These are phyloP conservation scores for Hexactinellida sp. DNA, from an alignment of 37 sponge, comb jelly and placozoan species.

Conservation along the genomic window DNA sequence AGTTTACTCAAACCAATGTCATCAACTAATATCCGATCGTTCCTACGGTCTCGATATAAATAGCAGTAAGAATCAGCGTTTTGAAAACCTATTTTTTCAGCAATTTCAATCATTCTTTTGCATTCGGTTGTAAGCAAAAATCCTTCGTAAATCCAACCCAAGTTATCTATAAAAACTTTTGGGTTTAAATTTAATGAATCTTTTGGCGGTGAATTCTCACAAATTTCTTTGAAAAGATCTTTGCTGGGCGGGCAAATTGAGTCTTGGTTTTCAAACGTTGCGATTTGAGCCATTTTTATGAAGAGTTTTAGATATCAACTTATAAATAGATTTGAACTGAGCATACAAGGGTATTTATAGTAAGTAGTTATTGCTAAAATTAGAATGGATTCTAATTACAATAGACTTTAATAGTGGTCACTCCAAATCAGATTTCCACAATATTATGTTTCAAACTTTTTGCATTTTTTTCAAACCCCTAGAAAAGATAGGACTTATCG, in stretches of 20 bases:
- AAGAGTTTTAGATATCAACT: no score
- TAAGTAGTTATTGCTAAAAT: no score
- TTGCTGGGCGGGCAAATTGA: background rate
- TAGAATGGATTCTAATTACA: no score
- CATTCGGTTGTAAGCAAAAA: conserved; percentile 43
- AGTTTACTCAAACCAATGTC: conserved; percentile 41
- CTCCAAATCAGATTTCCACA: no score
- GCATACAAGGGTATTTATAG: no score
- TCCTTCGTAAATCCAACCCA: conserved; percentile 32
- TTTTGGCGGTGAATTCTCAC: background rate
- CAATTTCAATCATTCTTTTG: conserved; percentile 30
- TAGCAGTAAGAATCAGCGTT: conserved; percentile 47
- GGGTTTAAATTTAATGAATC: background rate
- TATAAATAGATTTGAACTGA: no score
- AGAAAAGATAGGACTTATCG: no score
- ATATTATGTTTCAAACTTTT: no score
- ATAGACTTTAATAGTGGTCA: no score
- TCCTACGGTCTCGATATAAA: conserved; percentile 36
- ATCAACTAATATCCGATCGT: conserved; percentile 64
- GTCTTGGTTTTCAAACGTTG: background rate
- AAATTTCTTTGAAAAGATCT: background rate
- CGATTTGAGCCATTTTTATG: background rate
- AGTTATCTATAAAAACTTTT: background rate
- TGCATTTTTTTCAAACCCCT: no score
- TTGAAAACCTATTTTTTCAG: conserved; percentile 49